These are phyloP conservation scores for Hycleus cichorii DNA, from an alignment of 1,140 invertebrate genomes.

Conservation along the genomic window DNA sequence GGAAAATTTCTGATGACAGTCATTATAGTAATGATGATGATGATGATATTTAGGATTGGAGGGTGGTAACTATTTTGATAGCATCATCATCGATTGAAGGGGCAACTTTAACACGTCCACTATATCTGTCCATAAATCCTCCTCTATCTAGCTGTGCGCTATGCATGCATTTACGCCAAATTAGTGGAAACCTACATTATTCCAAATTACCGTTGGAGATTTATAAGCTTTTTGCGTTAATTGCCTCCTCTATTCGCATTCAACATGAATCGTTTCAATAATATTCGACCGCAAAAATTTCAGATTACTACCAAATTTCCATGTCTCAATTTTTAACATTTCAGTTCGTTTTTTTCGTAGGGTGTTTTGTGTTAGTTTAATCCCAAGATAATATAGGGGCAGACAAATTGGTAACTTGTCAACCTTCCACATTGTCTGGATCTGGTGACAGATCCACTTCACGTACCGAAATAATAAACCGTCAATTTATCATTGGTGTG, in stretches of 20 bases:
- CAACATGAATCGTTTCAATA: constrained; percentile 9
- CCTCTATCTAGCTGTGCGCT: constrained; percentile 16
- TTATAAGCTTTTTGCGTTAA: constrained; percentile 28
- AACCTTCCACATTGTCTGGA: constrained; percentile 1
- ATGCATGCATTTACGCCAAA: constrained; percentile 22
- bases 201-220: constrained; percentile 25
- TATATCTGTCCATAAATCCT: constrained; percentile 20
- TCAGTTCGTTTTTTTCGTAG: background rate
- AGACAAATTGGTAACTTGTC: background rate
- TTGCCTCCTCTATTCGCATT: constrained; percentile 8
- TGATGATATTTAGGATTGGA: too few relatives aligned
- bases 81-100: constrained; percentile 14
- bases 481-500: constrained; percentile 9
- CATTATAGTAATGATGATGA: too few relatives aligned
- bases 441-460: constrained; percentile 1
- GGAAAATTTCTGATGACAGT: too few relatives aligned
- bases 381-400: background rate
- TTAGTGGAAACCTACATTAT: constrained; percentile 23
- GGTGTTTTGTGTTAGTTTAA: background rate
- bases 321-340: too few relatives aligned
- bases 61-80: too few relatives aligned
- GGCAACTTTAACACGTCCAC: background rate
- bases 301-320: background rate
- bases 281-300: background rate
- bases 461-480: constrained; percentile 14